phyloP scores from a whole-genome alignment of 2,888 invertebrate genomes.

The Gastracanthus pulcherrimus region DNA sequence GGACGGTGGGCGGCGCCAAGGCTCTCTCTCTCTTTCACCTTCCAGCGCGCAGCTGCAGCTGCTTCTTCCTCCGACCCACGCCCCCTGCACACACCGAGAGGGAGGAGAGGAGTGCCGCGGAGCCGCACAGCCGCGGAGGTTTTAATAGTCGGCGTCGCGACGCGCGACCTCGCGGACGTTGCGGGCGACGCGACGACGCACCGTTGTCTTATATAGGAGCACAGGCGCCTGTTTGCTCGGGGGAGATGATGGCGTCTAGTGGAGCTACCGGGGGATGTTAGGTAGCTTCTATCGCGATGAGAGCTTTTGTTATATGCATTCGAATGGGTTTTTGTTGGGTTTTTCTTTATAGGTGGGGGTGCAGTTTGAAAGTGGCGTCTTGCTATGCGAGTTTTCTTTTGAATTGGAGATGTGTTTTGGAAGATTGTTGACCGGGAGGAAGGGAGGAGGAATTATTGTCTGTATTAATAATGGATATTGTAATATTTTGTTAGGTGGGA shows the following conservation, averaged over 20 bases:
- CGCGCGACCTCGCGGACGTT: constrained; percentile 43
- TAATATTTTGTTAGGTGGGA: too few species aligned
- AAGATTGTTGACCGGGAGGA: too few species aligned
- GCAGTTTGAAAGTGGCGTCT: too few species aligned
- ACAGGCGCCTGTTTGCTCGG: neutral
- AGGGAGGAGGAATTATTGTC: too few species aligned
- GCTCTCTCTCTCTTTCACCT: constrained; percentile 63
- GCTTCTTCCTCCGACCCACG: constrained; percentile 26
- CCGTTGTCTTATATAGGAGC: neutral
- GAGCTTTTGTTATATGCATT: neutral
- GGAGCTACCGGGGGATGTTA: too few species aligned
- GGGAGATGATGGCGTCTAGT: neutral
- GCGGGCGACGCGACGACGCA: neutral
- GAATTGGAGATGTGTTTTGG: too few species aligned
- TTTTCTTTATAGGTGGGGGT: neutral
- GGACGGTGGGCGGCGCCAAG: constrained; percentile 74
- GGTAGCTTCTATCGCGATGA: neutral
- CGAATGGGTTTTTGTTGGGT: neutral
- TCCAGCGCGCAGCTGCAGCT: constrained; percentile 64
- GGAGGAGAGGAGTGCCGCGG: neutral
- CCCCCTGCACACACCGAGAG: constrained; percentile 40
- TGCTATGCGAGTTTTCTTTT: too few species aligned
- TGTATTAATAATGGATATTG: too few species aligned
- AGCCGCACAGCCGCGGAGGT: neutral
- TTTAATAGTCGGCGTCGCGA: constrained; percentile 47